A percentile compares a stretch with the other conserved stretches of the same genome.
Conservation (phyloP, 2,797 vertebrate species). For the Thunnus albacares region DNA sequence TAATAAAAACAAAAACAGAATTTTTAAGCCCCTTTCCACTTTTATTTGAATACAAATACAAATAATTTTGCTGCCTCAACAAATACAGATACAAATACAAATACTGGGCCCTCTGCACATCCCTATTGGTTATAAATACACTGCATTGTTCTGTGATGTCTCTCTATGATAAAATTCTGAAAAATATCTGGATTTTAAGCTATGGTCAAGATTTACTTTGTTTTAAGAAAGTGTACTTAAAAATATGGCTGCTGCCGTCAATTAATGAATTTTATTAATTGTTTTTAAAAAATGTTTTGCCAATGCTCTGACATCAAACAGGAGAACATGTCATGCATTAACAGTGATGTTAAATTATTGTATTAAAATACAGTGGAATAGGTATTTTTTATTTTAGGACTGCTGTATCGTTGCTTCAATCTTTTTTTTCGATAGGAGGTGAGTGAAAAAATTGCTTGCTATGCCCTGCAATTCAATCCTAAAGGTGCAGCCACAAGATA, state of each 20-base stretch:
- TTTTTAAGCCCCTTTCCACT: too few species aligned
- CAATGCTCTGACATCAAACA: too few species aligned
- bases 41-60: too few species aligned
- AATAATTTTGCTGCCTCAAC: too few species aligned
- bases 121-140: background rate
- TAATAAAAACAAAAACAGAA: too few species aligned
- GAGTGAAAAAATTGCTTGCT: constrained; percentile 26
- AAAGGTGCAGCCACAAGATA: constrained; percentile 63
- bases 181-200: constrained; percentile 4
- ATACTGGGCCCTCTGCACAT: too few species aligned
- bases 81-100: too few species aligned
- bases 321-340: too few species aligned
- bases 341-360: background rate
- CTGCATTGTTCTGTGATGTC: background rate
- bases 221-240: background rate
- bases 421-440: constrained; percentile 22
- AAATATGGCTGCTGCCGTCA: too few species aligned
- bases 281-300: too few species aligned
- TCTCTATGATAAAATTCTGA: background rate
- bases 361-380: constrained; percentile 23
- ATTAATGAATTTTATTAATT: too few species aligned
- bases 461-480: constrained; percentile 45
- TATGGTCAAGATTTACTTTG: background rate
- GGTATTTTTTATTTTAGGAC: constrained; percentile 18
- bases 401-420: constrained; percentile 22